Evolutionary conservation across 2,113 vertebrate species (phyloP), one percentile per base, ranked within the genome.

Genomic region (Actenoides hombroni): DNA sequence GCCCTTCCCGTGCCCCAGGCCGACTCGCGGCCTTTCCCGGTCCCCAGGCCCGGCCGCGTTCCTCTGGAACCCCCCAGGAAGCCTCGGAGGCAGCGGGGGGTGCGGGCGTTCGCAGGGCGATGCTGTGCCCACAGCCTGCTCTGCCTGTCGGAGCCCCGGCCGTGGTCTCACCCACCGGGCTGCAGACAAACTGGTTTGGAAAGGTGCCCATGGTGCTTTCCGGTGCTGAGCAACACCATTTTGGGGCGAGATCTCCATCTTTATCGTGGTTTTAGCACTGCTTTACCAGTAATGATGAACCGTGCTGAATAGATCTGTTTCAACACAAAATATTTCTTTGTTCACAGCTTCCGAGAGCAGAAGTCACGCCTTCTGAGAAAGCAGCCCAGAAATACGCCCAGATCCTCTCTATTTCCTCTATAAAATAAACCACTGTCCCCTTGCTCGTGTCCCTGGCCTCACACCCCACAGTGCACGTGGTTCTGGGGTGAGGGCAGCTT

Each of bases 101-200:
- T 40, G 67, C 15, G 0, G 0, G 23, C 35, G 46, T 54, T 76
- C 19, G 2, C 28, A 9, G 71, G 57, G 70, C 35, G 13, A 2
- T 28, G 51, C 26, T 28, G 51, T 28, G 51, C 51, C 51, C 26
- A 6, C 51, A 28, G 51, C 51, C 51, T 28, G 44, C 39, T 10
- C 35, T 61, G 63, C 33, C 82, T 53, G 6, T 48, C 39, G 25
- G 5, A 33, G 10, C 40, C 80, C 0, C 2, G 14, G 64, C 51
- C 4, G 1, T 1, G 10, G 10, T 14, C n/a, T 90, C 39, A 11
- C 53, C 65, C 28, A 0, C 1, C 0, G 20, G 37, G 17, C 4
- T 46, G 71, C n/a, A 18, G 20, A 53, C 37, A 53, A 48, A 37
- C 9, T 25, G 49, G 8, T 31, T 57, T 65, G 75, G 82, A 31